Evolutionary conservation across 1,140 invertebrate genomes (phyloP).

Genomic region (Lordiphosa mommai): DNA sequence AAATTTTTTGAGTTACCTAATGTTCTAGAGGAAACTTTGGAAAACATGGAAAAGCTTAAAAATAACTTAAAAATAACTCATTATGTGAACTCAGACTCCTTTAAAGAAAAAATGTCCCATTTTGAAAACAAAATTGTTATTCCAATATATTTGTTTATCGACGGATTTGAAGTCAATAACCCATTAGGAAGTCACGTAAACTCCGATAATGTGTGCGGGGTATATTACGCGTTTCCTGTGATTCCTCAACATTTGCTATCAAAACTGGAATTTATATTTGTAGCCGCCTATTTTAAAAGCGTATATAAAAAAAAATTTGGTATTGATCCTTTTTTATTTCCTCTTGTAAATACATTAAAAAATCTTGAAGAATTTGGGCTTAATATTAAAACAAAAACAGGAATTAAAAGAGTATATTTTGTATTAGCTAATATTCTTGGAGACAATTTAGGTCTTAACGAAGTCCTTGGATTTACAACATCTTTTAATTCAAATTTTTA

Average conservation of each 20-base stretch:
- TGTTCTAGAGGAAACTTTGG: not conserved
- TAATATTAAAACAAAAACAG: not conserved
- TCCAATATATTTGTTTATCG: not conserved
- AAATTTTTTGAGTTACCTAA: not conserved
- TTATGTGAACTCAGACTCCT: not conserved
- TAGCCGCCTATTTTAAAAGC: not conserved
- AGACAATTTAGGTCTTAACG: not conserved
- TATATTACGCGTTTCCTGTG: not conserved
- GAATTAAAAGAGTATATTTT: not conserved
- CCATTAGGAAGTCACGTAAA: conserved; percentile 1
- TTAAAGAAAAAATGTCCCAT: not conserved
- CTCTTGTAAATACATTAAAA: not conserved
- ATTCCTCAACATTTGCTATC: not conserved
- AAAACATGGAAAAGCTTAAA: not conserved
- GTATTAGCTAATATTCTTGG: not conserved
- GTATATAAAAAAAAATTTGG: not conserved
- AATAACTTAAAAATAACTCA: not conserved
- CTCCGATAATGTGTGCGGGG: not conserved
- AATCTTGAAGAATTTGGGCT: not conserved
- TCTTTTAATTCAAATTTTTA: not conserved
- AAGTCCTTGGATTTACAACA: not conserved
- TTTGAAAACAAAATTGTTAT: not conserved
- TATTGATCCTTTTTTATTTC: not conserved
- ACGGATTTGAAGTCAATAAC: not conserved
- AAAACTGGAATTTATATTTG: not conserved